Base-by-base conservation (phyloP, 2,888 invertebrate species). In the Dascillus cervinus region DNA sequence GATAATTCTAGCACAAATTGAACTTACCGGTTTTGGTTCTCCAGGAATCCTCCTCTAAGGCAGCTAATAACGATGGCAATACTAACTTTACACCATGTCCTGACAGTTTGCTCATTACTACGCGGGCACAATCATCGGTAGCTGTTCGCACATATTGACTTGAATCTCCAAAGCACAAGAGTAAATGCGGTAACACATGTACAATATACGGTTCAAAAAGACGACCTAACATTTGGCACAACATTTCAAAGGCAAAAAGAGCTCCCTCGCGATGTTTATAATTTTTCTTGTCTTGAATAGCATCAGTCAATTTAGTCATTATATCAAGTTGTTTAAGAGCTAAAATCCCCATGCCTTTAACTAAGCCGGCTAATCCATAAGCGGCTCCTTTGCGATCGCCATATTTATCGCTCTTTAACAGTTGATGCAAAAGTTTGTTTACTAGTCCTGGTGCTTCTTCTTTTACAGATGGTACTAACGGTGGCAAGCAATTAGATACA, bases 121-220 rank as follows among this genome's bases (percentile, higher is more conserved):
- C 90, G 65, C 86, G 84, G 19, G 96, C 90, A 29, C 95, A 91
- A 58, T 95, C 95, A 64, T 97, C 95, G 4, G 97, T 94, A 3
- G 97, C 96, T 47, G 89, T 79, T 53, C 98, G 75, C 33, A 99
- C 97, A 66, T 94, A 88, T 64, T 91, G 89, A 59, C 90, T 95
- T 14, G 80, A 75, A 69, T 98, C 97, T 4, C 97, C 97, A 65
- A 97, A 95, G 65, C 95, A 94, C 43, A 91, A 75, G 45, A 99
- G 70, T 53, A 98, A 73, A 67, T 94, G 87, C 1, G 96, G 96
- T 43, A 99, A 70, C 25, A 97, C 90, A 63, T 96, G 94, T 31
- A 98, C 92, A 39, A 98, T 91, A 69, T 98, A 98, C 0, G 98
- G 98, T 67, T 98, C 98, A 69, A 98, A 98, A 34, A 97, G 72